Conservation (phyloP, 2,113 vertebrate species). For the Nesospiza acunhae region DNA sequence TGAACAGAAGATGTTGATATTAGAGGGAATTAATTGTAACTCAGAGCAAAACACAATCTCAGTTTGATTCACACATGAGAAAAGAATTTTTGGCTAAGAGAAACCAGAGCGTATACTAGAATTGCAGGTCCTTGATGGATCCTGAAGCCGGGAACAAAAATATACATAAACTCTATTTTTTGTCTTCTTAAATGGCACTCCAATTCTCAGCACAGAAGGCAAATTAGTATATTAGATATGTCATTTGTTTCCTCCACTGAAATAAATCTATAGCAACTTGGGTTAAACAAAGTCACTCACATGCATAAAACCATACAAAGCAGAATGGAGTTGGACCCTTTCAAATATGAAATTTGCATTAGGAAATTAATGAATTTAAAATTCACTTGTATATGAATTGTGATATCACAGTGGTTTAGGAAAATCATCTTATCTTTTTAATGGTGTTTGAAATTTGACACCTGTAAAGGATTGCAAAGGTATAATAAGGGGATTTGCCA, state of each 20-base stretch:
- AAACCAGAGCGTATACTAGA: not conserved
- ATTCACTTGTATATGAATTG: not conserved
- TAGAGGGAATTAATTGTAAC: not conserved
- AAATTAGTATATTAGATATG: not conserved
- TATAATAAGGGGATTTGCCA: not conserved
- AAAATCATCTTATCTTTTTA: not conserved
- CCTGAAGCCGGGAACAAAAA: not conserved
- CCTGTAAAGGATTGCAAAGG: not conserved
- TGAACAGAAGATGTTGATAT: not conserved
- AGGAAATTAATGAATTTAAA: not conserved
- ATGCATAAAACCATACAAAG: not conserved
- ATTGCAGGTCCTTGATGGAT: not conserved
- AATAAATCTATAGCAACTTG: not conserved
- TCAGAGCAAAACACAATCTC: not conserved
- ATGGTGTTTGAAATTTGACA: not conserved
- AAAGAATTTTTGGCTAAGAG: not conserved
- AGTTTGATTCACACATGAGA: not conserved
- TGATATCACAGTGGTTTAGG: not conserved
- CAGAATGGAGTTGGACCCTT: not conserved
- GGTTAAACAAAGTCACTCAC: not conserved
- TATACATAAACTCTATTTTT: not conserved
- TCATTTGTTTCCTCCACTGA: not conserved
- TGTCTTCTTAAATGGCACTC: not conserved
- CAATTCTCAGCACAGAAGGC: not conserved
- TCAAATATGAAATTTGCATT: not conserved